Conservation (phyloP, 2,888 invertebrate genomes). For the Rhopalosiphum nymphaeae region DNA sequence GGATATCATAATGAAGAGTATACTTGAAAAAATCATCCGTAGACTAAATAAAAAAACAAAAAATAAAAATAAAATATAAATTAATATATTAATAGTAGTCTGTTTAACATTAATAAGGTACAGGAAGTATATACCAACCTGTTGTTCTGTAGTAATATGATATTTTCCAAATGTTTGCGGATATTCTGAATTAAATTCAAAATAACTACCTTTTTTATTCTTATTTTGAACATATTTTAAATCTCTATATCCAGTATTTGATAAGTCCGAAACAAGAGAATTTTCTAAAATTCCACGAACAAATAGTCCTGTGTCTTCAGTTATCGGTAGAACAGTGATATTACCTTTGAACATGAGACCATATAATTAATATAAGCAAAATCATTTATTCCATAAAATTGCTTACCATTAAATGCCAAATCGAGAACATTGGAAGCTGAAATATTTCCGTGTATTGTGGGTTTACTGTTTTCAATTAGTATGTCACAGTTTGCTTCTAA, state of each 20-base stretch:
- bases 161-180: neutral
- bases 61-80: neutral
- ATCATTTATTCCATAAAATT: neutral
- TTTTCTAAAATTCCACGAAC: neutral
- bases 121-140: neutral
- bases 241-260: neutral
- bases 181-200: slow-evolving; percentile 3
- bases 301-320: neutral
- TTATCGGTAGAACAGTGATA: slow-evolving; percentile 20
- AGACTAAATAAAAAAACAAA: slow-evolving; percentile 6
- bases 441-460: slow-evolving; percentile 13
- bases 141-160: slow-evolving; percentile 9
- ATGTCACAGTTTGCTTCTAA: neutral
- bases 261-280: slow-evolving; percentile 18
- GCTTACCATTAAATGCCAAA: slow-evolving; percentile 24
- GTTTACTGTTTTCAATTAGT: neutral
- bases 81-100: neutral
- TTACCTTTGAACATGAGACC: slow-evolving; percentile 17
- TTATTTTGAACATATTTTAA: slow-evolving; percentile 21
- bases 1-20: neutral
- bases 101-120: neutral
- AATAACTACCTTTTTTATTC: neutral
- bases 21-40: neutral
- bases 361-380: neutral
- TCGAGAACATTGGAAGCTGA: neutral